Conservation (phyloP, 2,797 vertebrate genomes). For the Cichlasoma orientale region DNA sequence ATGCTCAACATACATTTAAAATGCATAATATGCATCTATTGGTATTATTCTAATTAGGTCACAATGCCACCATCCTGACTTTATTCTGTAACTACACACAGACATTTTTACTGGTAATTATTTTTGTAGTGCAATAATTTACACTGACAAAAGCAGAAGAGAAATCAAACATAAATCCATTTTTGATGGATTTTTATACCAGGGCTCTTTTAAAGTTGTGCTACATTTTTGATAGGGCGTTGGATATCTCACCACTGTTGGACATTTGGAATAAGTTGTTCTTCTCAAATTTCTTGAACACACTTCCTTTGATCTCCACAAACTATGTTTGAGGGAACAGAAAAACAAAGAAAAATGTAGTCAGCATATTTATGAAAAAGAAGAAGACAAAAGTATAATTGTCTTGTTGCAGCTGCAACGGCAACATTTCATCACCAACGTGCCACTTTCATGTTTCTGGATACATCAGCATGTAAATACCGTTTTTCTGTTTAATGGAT, state of each 20-base stretch:
- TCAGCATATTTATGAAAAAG: not conserved
- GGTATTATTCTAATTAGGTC: too few relatives aligned
- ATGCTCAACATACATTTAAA: too few relatives aligned
- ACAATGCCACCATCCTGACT: not conserved
- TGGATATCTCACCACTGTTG: slow-evolving; percentile 90
- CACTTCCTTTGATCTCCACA: slow-evolving; percentile 98
- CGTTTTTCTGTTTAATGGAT: not conserved
- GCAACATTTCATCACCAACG: slow-evolving; percentile 20
- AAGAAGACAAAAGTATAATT: not conserved
- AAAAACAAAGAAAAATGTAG: not conserved
- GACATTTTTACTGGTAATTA: not conserved
- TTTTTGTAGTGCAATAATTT: not conserved
- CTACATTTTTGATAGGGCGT: not conserved
- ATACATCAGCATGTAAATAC: slow-evolving; percentile 15
- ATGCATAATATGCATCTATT: too few relatives aligned
- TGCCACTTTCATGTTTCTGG: not conserved
- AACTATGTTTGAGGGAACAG: slow-evolving; percentile 81
- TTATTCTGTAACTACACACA: not conserved
- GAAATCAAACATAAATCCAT: not conserved
- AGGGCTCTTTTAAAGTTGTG: not conserved
- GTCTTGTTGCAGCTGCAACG: slow-evolving; percentile 9
- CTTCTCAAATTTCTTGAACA: slow-evolving; percentile 99
- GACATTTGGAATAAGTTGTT: slow-evolving; percentile 99
- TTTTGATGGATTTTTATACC: not conserved
- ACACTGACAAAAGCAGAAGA: not conserved